These are phyloP conservation scores for Coregonus sp. DNA, from an alignment of 2,797 vertebrate species.

Conservation along the genomic window DNA sequence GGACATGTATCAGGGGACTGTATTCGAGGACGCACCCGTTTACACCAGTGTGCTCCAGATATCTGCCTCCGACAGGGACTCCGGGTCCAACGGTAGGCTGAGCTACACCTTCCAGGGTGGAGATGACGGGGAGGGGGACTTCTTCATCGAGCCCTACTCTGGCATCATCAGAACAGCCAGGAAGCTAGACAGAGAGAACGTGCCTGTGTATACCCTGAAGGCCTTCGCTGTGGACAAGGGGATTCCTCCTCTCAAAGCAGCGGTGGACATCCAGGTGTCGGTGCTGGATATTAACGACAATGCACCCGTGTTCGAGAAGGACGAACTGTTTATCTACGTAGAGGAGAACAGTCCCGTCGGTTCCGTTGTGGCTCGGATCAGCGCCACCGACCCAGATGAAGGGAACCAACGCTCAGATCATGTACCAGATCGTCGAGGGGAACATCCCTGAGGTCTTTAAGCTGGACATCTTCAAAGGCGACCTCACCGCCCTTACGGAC, in stretches of 20 bases:
- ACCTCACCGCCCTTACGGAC: constrained; percentile 88
- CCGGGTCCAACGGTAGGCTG: constrained; percentile 87
- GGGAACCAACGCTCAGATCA: constrained; percentile 96
- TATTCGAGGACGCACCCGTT: constrained; percentile 87
- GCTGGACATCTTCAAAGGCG: constrained; percentile 91
- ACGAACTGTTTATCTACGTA: constrained; percentile 89
- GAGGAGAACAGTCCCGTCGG: constrained; percentile 92
- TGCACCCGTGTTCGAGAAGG: constrained; percentile 91
- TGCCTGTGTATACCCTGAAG: constrained; percentile 86
- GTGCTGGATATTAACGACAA: constrained; percentile 97
- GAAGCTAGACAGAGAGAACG: constrained; percentile 92
- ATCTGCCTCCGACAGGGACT: constrained; percentile 91
- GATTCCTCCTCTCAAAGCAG: constrained; percentile 83
- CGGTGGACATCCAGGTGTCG: constrained; percentile 85
- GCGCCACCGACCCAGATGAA: constrained; percentile 89
- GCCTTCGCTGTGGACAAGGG: constrained; percentile 91
- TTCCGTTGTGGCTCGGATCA: constrained; percentile 89
- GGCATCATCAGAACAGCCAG: constrained; percentile 91
- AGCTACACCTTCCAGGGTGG: constrained; percentile 92
- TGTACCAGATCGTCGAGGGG: constrained; percentile 98
- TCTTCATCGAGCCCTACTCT: constrained; percentile 89
- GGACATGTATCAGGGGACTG: constrained; percentile 87
- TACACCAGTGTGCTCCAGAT: constrained; percentile 94
- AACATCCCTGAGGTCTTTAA: constrained; percentile 94
- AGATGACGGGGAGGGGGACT: constrained; percentile 93